Evolutionary conservation across 2,797 vertebrate genomes (phyloP), one percentile per base, ranked within the genome.

Genomic region (Aselliscus stoliczkanus): DNA sequence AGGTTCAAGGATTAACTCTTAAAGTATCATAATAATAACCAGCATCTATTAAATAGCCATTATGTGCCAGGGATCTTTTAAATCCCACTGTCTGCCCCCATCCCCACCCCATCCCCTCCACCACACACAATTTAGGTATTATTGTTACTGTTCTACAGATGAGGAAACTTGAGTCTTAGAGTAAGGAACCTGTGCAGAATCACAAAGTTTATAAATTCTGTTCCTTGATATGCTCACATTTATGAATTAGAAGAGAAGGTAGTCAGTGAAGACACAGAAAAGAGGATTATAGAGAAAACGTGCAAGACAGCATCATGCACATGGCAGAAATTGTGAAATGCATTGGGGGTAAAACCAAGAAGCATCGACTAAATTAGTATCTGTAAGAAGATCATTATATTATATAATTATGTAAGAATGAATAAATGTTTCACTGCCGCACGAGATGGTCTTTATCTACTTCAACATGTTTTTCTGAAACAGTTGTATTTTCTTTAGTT

Each of bases 381-480:
- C n/a, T 37, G 9, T 67, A 52, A 58, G 58, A 79, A 92, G 82
- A 2, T 52, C 79, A 2, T 94, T 88, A 64, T 6, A 31, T 56
- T 60, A 44, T 37, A 9, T 87, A 14, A 39, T 84, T 90, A 44
- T 37, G 11, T 87, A 14, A 81, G 42, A 58, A 44, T 84, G 23
- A 70, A 17, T 76, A 64, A 73, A 39, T 72, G 25, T 52, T 90
- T 80, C 67, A 42, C 14, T 67, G 1, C 87, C n/a, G 85, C 27
- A 23, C 39, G 64, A 52, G 13, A 17, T 23, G 11, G 27, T 88
- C 56, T 80, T 90, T 93, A 88, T 56, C 29, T 77, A 62, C 52
- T 90, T 75, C 81, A 81, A 70, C 31, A 69, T 87, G 29, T 85
- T 91, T 95, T 93, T 92, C 21, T 62, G 47, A 95, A 77, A 12